Conservation (phyloP, 2,888 invertebrate species). For the Meandrusa payeni region DNA sequence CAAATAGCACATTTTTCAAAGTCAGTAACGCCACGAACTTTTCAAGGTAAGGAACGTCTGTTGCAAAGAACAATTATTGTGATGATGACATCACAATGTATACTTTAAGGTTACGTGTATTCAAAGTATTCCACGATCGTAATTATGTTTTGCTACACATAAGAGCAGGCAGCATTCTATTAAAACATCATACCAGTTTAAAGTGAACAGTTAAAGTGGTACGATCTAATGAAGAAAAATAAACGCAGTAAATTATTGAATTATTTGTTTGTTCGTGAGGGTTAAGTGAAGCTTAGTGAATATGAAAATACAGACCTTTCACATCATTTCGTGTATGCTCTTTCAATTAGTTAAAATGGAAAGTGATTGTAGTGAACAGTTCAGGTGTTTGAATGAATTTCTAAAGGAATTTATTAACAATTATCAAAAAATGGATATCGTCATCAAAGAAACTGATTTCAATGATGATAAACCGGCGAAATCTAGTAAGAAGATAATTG, state of each 20-base stretch:
- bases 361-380: slow-evolving; percentile 51
- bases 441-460: slow-evolving; percentile 11
- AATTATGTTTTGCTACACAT: slow-evolving; percentile 2
- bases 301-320: slow-evolving; percentile 28
- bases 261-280: neutral
- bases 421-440: slow-evolving; percentile 27
- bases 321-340: slow-evolving; percentile 35
- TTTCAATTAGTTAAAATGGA: slow-evolving; percentile 32
- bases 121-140: slow-evolving; percentile 1
- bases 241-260: neutral
- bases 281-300: neutral
- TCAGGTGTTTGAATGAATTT: slow-evolving; percentile 44
- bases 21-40: slow-evolving; percentile 41
- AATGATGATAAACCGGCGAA: neutral
- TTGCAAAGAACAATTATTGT: neutral
- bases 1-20: neutral
- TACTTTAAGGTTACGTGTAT: neutral
- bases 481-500: slow-evolving; percentile 1
- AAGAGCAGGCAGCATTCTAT: no score
- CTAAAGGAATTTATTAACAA: slow-evolving; percentile 38
- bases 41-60: slow-evolving; percentile 45
- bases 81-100: slow-evolving; percentile 1
- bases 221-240: no score
- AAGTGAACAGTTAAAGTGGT: no score
- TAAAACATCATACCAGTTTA: no score